Evolutionary conservation across 2,113 vertebrate species (phyloP).

Genomic region (Bos indicus): DNA sequence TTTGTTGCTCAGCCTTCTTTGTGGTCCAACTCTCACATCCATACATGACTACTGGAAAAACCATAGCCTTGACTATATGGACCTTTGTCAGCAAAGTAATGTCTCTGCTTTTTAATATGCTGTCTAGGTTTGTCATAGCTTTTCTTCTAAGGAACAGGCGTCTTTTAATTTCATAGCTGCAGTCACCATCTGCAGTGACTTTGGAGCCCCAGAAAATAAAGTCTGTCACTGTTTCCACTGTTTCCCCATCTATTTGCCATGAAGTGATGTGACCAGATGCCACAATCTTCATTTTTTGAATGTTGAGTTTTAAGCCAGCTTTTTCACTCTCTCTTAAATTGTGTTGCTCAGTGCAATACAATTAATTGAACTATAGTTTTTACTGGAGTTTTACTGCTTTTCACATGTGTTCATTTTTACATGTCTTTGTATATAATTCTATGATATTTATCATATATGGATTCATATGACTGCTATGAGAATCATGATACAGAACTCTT

Average conservation of each 20-base stretch:
- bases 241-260: background rate
- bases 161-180: background rate
- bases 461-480: background rate
- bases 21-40: background rate
- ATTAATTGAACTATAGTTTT: background rate
- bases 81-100: background rate
- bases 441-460: background rate
- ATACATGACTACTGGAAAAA: background rate
- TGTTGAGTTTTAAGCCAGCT: background rate
- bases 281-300: background rate
- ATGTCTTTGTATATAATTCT: background rate
- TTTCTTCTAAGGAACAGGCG: background rate
- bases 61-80: background rate
- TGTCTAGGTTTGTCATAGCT: background rate
- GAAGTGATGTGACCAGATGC: background rate
- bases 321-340: background rate
- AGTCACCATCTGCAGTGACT: background rate
- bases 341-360: background rate
- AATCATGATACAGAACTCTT: background rate
- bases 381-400: background rate
- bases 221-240: background rate
- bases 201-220: background rate
- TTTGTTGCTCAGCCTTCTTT: background rate
- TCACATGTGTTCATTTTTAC: background rate
- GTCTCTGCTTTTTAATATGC: background rate